phyloP scores from a whole-genome alignment of 2,113 vertebrate species.

The Callocephalon fimbriatum region DNA sequence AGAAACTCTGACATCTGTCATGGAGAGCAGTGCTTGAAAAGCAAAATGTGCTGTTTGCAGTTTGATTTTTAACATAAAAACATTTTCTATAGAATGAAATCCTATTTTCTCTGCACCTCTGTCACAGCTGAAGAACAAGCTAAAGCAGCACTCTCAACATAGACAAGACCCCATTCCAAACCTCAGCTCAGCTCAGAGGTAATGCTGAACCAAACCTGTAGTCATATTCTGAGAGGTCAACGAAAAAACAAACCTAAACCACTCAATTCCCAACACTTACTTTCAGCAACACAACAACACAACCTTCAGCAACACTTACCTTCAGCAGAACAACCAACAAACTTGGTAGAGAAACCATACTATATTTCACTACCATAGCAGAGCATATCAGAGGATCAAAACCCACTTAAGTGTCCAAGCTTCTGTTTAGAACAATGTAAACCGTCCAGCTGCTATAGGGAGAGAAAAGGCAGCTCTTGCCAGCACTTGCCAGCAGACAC shows the following conservation, averaged over 20 bases:
- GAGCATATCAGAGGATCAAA: constrained; percentile 28
- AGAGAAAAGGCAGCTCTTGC: neutral
- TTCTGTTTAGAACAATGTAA: neutral
- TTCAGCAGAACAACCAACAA: neutral
- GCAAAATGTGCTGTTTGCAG: neutral
- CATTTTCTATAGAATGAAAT: neutral
- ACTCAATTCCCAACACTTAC: neutral
- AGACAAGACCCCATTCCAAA: neutral
- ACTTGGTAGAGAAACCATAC: neutral
- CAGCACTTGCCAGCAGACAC: neutral
- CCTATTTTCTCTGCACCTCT: neutral
- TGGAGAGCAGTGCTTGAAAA: neutral
- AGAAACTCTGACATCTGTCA: neutral
- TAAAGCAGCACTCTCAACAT: neutral
- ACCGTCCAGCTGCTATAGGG: neutral
- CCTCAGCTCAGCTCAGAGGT: neutral
- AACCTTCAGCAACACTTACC: neutral
- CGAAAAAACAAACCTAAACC: neutral
- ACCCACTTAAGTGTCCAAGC: neutral
- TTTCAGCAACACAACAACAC: neutral
- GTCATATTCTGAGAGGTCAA: neutral
- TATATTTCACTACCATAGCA: constrained; percentile 1
- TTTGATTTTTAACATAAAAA: neutral
- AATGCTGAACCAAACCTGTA: neutral
- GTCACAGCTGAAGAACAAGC: neutral